Evolutionary conservation across 1,140 invertebrate species (phyloP).

Genomic region (Leptinotarsa lineolata): DNA sequence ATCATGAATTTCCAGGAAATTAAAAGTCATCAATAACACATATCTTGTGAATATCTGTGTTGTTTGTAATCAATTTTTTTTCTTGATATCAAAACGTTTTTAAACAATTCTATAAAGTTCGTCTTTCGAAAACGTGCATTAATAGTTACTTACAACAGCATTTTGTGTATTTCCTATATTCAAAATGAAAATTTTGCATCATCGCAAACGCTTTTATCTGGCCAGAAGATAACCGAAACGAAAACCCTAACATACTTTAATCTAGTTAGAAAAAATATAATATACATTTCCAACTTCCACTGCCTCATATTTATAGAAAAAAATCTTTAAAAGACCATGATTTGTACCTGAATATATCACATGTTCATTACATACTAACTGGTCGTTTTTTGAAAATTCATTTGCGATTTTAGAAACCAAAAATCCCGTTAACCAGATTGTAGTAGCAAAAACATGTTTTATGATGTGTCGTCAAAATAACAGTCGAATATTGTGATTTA

Average conservation of each 20-base stretch:
- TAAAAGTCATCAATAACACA: too few relatives aligned
- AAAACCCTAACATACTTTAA: constrained; percentile 1
- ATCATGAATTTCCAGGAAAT: too few relatives aligned
- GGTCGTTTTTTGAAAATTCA: constrained; percentile 22
- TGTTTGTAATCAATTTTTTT: too few relatives aligned
- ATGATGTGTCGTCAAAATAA: background rate
- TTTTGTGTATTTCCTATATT: too few relatives aligned
- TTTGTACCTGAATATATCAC: constrained; percentile 30
- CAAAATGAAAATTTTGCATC: too few relatives aligned
- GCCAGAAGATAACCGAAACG: background rate
- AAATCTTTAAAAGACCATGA: constrained; percentile 31
- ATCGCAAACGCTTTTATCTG: background rate
- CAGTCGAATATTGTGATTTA: background rate
- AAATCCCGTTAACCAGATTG: constrained; percentile 9
- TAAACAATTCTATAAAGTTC: background rate
- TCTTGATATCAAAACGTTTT: background rate
- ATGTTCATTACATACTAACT: constrained; percentile 28
- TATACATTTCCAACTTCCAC: constrained; percentile 31
- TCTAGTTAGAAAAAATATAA: constrained; percentile 24
- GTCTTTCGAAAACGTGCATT: too few relatives aligned
- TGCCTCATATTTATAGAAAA: constrained; percentile 25
- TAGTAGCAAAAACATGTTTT: constrained; percentile 25
- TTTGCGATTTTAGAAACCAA: constrained; percentile 4
- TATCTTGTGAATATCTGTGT: too few relatives aligned
- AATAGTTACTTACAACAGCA: too few relatives aligned